Percentiles rank a stretch among this genome's conserved stretches.
These are phyloP conservation scores for Mamestra configurata DNA, from an alignment of 1,140 invertebrate genomes.

Conservation along the genomic window DNA sequence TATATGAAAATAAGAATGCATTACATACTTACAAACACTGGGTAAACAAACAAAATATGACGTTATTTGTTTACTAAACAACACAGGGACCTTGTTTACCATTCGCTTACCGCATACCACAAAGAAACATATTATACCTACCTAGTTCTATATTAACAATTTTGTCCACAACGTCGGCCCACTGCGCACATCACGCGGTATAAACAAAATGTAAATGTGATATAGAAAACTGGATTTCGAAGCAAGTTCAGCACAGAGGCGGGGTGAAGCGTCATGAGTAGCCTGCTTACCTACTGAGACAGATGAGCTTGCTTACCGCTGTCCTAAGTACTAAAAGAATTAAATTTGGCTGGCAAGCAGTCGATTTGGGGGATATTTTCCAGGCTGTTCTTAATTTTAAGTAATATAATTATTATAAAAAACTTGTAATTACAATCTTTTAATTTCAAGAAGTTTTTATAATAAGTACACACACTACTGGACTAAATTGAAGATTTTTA, in stretches of 20 bases:
- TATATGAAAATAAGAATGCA: no score
- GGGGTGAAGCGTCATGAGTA: slow-evolving; percentile 70
- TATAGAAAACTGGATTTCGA: slow-evolving; percentile 62
- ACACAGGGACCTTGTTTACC: slow-evolving; percentile 11
- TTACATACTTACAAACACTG: no score
- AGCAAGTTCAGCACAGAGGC: slow-evolving; percentile 70
- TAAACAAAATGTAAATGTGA: slow-evolving; percentile 79
- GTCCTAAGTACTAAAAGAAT: background rate
- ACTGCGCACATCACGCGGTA: slow-evolving; percentile 53
- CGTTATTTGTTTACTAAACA: slow-evolving; percentile 14
- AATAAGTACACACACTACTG: no score
- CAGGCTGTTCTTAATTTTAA: no score
- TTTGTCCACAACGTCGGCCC: slow-evolving; percentile 27
- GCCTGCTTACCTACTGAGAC: background rate
- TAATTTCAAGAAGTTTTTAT: no score
- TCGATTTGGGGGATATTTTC: no score
- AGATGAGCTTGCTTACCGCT: background rate
- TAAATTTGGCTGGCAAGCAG: no score
- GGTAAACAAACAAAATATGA: background rate
- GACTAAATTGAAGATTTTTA: no score
- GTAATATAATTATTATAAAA: no score
- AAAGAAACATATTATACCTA: background rate
- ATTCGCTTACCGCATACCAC: background rate
- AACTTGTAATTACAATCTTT: no score
- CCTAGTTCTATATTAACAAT: slow-evolving; percentile 1